These are phyloP conservation scores for Drosophila subpulchrella DNA, from an alignment of 1,140 invertebrate genomes.

Conservation along the genomic window DNA sequence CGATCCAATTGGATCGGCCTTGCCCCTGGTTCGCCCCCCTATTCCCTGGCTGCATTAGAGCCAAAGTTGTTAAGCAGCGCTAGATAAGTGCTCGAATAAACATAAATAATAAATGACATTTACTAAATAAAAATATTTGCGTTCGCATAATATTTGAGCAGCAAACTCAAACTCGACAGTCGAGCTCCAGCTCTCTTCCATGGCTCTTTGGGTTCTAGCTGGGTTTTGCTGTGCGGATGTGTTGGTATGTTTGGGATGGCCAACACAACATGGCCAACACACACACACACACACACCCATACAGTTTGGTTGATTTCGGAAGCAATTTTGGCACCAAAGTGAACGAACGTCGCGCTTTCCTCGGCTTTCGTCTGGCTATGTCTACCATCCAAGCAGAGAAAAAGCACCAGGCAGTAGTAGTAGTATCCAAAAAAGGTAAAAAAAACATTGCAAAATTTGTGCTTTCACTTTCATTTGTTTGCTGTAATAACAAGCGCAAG, in stretches of 20 bases:
- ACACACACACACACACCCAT: conserved; percentile 37
- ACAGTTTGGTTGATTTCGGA: conserved; percentile 72
- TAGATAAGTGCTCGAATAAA: conserved; percentile 85
- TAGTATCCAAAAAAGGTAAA: conserved; percentile 29
- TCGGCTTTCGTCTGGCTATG: conserved; percentile 15
- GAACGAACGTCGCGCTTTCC: conserved; percentile 57
- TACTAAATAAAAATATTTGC: conserved; percentile 85
- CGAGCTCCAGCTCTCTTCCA: conserved; percentile 72
- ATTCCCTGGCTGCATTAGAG: conserved; percentile 67
- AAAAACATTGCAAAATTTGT: conserved; percentile 76
- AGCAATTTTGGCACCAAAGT: conserved; percentile 77
- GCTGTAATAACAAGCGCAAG: conserved; percentile 79
- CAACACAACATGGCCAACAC: conserved; percentile 55
- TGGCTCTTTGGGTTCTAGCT: conserved; percentile 71
- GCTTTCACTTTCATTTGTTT: conserved; percentile 83
- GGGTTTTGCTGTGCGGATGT: conserved; percentile 19
- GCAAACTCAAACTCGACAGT: conserved; percentile 83
- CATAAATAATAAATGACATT: conserved; percentile 85
- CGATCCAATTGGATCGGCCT: conserved; percentile 70
- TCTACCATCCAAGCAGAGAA: conserved; percentile 27
- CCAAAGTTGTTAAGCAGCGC: conserved; percentile 83
- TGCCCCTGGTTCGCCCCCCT: conserved; percentile 23
- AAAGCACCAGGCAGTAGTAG: conserved; percentile 5
- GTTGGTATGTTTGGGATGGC: conserved; percentile 38
- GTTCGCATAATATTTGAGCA: conserved; percentile 84